Conservation (phyloP, 53 echinoderm and acorn worm genomes). For the Arbacia lixula region DNA sequence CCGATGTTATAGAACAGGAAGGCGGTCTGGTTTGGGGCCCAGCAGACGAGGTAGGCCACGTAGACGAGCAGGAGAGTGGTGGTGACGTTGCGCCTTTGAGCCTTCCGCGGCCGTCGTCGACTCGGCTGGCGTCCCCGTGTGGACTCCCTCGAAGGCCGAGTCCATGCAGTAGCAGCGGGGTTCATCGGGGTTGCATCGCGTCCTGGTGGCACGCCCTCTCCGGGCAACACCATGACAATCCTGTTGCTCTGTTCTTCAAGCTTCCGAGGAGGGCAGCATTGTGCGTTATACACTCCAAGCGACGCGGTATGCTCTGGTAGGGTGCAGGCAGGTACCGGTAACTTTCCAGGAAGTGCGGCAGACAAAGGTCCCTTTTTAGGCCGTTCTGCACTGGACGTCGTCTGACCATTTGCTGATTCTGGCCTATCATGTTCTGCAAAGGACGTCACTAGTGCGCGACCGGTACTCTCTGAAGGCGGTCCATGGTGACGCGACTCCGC, state of each 20-base stretch:
- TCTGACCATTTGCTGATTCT: no score
- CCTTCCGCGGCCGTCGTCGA: slow-evolving; percentile 9
- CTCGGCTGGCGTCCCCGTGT: no score
- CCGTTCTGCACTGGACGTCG: neutral
- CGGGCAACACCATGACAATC: no score
- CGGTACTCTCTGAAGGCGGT: neutral
- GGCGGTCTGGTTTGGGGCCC: slow-evolving; percentile 80
- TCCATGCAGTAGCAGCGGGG: neutral
- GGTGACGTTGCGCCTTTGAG: slow-evolving; percentile 71
- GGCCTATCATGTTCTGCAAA: no score
- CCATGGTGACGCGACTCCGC: slow-evolving; percentile 21
- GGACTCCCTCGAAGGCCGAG: no score
- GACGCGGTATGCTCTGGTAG: neutral
- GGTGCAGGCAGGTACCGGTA: no score
- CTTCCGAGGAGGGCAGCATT: no score
- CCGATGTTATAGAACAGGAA: slow-evolving; percentile 78
- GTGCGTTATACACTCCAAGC: neutral
- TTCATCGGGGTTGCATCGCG: no score
- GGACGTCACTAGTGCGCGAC: no score
- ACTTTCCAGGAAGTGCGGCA: no score
- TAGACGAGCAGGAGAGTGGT: slow-evolving; percentile 70
- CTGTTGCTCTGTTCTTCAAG: no score
- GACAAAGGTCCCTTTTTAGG: neutral
- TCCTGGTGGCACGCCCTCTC: neutral
- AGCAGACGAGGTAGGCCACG: slow-evolving; percentile 76